Percentiles rank a stretch among this genome's conserved stretches.
Conservation (phyloP, 35 echinoderm and acorn worm genomes). For the Chiridota heheva region DNA sequence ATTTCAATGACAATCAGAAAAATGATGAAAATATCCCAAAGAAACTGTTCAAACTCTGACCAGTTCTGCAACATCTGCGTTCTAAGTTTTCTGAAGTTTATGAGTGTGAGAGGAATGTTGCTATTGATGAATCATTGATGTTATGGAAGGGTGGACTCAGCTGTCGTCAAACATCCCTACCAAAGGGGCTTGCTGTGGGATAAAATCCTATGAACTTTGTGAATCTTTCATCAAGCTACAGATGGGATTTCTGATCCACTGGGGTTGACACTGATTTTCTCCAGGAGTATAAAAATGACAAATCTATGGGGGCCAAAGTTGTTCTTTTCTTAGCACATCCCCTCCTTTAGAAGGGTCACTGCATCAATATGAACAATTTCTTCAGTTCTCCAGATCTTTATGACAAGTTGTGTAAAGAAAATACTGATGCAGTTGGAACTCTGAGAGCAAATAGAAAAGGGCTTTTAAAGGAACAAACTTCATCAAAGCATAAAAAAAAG, state of each 20-base stretch:
- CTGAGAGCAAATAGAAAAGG: constrained; percentile 4
- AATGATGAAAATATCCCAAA: neutral
- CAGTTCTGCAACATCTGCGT: neutral
- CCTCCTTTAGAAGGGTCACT: constrained; percentile 7
- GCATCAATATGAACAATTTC: constrained; percentile 25
- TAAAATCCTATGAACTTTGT: constrained; percentile 8
- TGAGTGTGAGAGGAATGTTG: constrained; percentile 7
- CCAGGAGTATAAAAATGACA: constrained; percentile 2
- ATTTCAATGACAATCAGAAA: constrained; percentile 18
- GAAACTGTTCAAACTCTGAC: neutral
- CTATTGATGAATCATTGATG: constrained; percentile 34
- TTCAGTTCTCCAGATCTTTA: neutral
- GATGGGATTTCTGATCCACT: neutral
- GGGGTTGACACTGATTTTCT: constrained; percentile 7
- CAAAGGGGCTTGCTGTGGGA: constrained; percentile 19
- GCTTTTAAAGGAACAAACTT: neutral
- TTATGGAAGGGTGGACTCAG: constrained; percentile 31
- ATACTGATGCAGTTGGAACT: constrained; percentile 2
- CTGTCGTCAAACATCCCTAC: neutral
- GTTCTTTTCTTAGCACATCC: constrained; percentile 13
- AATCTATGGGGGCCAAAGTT: constrained; percentile 15
- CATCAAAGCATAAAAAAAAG: constrained; percentile 18
- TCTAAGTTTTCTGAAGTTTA: neutral
- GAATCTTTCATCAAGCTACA: neutral
- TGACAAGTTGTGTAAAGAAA: neutral